Percentiles rank a stretch among this genome's conserved stretches.
These are phyloP conservation scores for Gambusia affinis DNA, from an alignment of 2,113 vertebrate species.

Conservation along the genomic window DNA sequence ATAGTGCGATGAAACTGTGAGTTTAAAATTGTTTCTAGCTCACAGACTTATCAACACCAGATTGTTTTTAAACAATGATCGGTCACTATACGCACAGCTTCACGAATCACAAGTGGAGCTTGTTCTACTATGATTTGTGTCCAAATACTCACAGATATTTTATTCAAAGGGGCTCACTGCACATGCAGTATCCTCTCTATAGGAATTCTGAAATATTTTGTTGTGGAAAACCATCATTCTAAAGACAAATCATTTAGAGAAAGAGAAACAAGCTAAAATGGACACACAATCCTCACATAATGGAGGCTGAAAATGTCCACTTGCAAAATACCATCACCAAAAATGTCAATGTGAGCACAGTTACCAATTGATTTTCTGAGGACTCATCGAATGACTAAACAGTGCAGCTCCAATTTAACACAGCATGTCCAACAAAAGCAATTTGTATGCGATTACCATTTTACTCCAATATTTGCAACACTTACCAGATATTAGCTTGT, in stretches of 20 bases:
- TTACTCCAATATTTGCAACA: too few relatives aligned
- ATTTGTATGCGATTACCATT: neutral
- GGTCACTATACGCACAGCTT: too few relatives aligned
- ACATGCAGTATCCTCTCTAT: neutral
- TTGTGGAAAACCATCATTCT: neutral
- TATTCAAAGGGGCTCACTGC: too few relatives aligned
- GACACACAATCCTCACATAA: neutral
- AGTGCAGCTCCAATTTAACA: neutral
- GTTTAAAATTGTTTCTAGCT: too few relatives aligned
- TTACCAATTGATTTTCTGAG: neutral
- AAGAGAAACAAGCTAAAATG: neutral
- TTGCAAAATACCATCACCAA: neutral
- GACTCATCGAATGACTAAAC: neutral
- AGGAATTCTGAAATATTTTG: neutral
- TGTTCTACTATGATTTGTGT: too few relatives aligned
- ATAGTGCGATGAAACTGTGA: too few relatives aligned
- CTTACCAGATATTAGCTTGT: neutral
- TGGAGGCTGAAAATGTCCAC: neutral
- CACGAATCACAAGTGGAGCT: too few relatives aligned
- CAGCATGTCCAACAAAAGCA: neutral
- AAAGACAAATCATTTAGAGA: neutral
- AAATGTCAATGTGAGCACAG: neutral
- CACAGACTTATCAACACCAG: too few relatives aligned
- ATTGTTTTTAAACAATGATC: too few relatives aligned
- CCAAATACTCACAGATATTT: too few relatives aligned